Percentiles rank a stretch among this genome's conserved stretches.
phyloP scores from a whole-genome alignment of 2,888 invertebrate genomes.

The Euplexia lucipara region DNA sequence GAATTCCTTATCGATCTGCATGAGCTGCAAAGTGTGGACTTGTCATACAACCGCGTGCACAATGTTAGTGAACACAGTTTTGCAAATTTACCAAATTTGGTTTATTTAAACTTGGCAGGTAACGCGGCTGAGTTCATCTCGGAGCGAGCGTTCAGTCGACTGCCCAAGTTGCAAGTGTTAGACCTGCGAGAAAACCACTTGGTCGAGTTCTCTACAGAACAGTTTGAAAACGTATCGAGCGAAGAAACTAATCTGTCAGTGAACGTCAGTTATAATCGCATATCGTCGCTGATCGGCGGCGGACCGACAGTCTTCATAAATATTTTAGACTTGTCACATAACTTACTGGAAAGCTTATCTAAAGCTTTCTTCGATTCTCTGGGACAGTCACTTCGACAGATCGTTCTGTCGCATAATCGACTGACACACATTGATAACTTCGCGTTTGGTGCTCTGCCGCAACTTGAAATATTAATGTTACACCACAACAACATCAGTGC shows the following conservation, averaged over 20 bases:
- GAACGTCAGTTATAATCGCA: slow-evolving; percentile 93
- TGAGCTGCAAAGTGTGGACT: slow-evolving; percentile 93
- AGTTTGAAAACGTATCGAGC: slow-evolving; percentile 92
- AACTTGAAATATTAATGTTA: slow-evolving; percentile 88
- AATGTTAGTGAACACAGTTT: slow-evolving; percentile 92
- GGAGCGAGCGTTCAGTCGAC: slow-evolving; percentile 92
- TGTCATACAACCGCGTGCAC: slow-evolving; percentile 94
- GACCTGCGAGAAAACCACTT: slow-evolving; percentile 94
- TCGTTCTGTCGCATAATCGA: slow-evolving; percentile 92
- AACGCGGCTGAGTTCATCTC: slow-evolving; percentile 93
- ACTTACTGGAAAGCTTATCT: slow-evolving; percentile 91
- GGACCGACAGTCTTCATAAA: slow-evolving; percentile 87
- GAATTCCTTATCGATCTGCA: slow-evolving; percentile 92
- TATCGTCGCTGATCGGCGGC: slow-evolving; percentile 77
- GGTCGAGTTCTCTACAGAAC: slow-evolving; percentile 91
- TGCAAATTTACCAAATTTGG: slow-evolving; percentile 92
- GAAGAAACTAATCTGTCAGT: slow-evolving; percentile 91
- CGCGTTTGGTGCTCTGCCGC: slow-evolving; percentile 68
- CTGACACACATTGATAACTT: slow-evolving; percentile 84
- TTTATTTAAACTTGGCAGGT: slow-evolving; percentile 94
- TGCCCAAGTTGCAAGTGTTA: slow-evolving; percentile 93
- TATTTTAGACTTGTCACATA: slow-evolving; percentile 92
- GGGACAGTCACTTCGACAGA: slow-evolving; percentile 71
- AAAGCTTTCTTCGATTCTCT: slow-evolving; percentile 90
- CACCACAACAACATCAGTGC: slow-evolving; percentile 92